phyloP scores from a whole-genome alignment of 2,113 vertebrate species.

The Ochotona princeps region DNA sequence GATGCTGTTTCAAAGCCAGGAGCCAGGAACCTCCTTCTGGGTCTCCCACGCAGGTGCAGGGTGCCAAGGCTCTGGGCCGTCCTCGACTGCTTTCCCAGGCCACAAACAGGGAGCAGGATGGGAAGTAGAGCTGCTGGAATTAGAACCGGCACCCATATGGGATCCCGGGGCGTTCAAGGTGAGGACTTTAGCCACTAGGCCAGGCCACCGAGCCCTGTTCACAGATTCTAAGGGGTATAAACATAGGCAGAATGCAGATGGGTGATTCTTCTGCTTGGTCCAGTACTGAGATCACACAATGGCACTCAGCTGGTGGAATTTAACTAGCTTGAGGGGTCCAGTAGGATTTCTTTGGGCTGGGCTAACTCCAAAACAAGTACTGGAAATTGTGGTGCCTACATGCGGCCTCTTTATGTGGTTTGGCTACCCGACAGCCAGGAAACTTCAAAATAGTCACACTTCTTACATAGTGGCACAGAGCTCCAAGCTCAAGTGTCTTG shows the following conservation, averaged over 20 bases:
- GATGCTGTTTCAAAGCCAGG: too few relatives aligned
- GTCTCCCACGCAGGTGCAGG: too few relatives aligned
- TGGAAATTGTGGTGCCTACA: neutral
- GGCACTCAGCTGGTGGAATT: neutral
- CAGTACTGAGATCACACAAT: neutral
- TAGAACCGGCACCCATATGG: too few relatives aligned
- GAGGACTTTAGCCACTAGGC: too few relatives aligned
- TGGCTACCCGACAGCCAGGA: slow-evolving; percentile 11
- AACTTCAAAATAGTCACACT: neutral
- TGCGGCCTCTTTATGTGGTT: neutral
- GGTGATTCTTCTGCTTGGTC: neutral
- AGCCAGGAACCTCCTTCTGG: too few relatives aligned
- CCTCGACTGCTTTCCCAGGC: too few relatives aligned
- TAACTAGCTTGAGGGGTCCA: neutral
- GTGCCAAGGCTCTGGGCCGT: too few relatives aligned
- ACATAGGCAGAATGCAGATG: neutral
- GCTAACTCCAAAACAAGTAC: neutral
- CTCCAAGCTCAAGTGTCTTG: neutral
- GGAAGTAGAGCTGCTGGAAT: too few relatives aligned
- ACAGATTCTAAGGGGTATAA: slow-evolving; percentile 27
- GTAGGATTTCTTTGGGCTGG: neutral
- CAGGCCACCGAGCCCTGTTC: too few relatives aligned
- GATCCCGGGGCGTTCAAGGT: too few relatives aligned
- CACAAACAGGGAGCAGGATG: too few relatives aligned
- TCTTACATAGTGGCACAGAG: neutral